Evolutionary conservation across 1,140 invertebrate genomes (phyloP).

Genomic region (Globodera ellingtonae): DNA sequence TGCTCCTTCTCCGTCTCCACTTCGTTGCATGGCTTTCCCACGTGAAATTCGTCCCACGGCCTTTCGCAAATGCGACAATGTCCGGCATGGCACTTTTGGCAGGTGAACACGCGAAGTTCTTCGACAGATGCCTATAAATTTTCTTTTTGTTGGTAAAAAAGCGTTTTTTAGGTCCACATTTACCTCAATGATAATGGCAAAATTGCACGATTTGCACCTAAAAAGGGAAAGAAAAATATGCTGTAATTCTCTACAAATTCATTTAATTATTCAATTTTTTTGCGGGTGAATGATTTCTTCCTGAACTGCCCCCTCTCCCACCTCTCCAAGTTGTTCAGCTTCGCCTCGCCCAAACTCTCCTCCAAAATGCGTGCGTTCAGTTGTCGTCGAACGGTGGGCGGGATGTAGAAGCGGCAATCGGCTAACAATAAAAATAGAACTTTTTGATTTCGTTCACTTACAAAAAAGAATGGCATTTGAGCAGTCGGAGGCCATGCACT

Average conservation of each 20-base stretch:
- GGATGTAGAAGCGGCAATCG: slow-evolving; percentile 37
- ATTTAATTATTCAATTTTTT: no score
- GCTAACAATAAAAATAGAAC: slow-evolving; percentile 20
- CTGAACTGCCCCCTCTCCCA: neutral
- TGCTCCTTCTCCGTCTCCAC: slow-evolving; percentile 25
- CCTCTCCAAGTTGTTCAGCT: slow-evolving; percentile 36
- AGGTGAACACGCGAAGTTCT: slow-evolving; percentile 43
- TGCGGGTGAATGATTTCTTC: no score
- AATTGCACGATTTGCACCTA: slow-evolving; percentile 43
- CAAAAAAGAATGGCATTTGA: slow-evolving; percentile 44
- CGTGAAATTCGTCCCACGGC: slow-evolving; percentile 42
- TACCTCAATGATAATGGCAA: slow-evolving; percentile 36
- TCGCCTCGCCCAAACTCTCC: slow-evolving; percentile 39
- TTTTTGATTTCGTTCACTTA: slow-evolving; percentile 23
- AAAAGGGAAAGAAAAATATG: slow-evolving; percentile 1
- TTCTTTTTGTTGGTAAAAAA: neutral
- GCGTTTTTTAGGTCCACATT: neutral
- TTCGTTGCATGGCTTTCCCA: slow-evolving; percentile 40
- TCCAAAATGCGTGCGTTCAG: slow-evolving; percentile 43
- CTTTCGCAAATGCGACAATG: slow-evolving; percentile 39
- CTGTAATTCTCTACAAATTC: no score
- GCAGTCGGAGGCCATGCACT: slow-evolving; percentile 36
- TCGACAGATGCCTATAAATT: neutral
- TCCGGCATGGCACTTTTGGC: slow-evolving; percentile 34
- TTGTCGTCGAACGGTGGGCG: slow-evolving; percentile 25